These are phyloP conservation scores for Seladonia tumulorum DNA, from an alignment of 2,888 invertebrate genomes.

Conservation along the genomic window DNA sequence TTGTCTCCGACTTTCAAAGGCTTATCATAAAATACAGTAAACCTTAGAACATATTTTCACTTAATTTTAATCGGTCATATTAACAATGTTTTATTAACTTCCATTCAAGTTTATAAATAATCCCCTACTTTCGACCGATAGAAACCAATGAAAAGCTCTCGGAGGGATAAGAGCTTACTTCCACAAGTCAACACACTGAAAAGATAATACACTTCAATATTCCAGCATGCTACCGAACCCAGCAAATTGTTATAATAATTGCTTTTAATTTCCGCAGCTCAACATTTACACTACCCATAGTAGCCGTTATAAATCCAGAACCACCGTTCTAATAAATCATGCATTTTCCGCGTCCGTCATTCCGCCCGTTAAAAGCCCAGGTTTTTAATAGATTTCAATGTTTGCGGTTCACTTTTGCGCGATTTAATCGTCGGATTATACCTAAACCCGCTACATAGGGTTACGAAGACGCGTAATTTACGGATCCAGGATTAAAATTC, in stretches of 20 bases:
- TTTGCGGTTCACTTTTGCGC: not conserved
- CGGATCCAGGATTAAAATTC: not conserved
- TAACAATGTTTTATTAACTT: not conserved
- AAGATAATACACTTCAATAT: not conserved
- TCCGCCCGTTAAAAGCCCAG: not conserved
- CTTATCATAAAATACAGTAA: too few species aligned
- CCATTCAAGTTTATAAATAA: not conserved
- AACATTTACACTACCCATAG: not conserved
- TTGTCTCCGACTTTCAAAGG: too few species aligned
- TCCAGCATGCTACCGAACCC: not conserved
- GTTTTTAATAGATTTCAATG: not conserved
- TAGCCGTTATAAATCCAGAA: not conserved
- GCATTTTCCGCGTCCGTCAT: not conserved
- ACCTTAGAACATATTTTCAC: not conserved
- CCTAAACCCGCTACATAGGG: not conserved
- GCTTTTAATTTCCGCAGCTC: not conserved
- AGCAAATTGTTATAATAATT: not conserved
- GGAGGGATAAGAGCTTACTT: not conserved
- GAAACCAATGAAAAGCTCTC: not conserved
- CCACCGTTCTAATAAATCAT: not conserved
- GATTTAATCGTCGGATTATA: constrained; percentile 6
- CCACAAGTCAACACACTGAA: not conserved
- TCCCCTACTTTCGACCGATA: not conserved
- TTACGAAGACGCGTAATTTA: not conserved
- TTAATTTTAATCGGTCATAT: not conserved